Evolutionary conservation across 2,113 vertebrate genomes (phyloP).

Genomic region (Tetrax tetrax): DNA sequence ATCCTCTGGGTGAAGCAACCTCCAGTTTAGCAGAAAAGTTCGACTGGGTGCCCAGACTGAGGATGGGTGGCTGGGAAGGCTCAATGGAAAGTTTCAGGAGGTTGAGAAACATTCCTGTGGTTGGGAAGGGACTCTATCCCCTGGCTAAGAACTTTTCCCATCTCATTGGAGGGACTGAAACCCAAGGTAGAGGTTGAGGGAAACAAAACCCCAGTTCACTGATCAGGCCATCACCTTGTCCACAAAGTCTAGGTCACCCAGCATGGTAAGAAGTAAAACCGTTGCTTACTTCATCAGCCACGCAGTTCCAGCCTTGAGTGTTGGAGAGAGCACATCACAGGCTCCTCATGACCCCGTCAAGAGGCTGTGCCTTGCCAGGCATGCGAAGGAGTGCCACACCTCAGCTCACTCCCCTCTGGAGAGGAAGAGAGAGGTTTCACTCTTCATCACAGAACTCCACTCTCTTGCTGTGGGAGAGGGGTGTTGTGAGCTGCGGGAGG

Average conservation of each 20-base stretch:
- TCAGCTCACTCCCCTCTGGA: neutral
- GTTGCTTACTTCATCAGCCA: neutral
- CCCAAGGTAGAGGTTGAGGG: neutral
- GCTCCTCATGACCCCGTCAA: neutral
- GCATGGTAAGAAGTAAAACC: neutral
- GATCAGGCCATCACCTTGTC: neutral
- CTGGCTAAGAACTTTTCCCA: neutral
- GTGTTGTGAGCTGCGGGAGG: neutral
- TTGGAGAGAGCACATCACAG: neutral
- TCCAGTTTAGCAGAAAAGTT: neutral
- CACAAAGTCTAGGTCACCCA: neutral
- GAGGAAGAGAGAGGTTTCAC: neutral
- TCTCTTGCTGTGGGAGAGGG: neutral
- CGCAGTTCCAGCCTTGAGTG: neutral
- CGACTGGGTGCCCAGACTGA: rapidly evolving
- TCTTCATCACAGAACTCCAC: neutral
- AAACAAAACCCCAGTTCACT: neutral
- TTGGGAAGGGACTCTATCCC: neutral
- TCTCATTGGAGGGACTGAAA: neutral
- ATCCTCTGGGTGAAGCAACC: neutral
- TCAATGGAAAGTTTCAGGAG: neutral
- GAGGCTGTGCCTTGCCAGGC: neutral
- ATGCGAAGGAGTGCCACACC: neutral
- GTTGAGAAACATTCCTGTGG: neutral
- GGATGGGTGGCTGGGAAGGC: neutral